Conservation (phyloP, 2,888 invertebrate species). For the Endotricha flammealis region DNA sequence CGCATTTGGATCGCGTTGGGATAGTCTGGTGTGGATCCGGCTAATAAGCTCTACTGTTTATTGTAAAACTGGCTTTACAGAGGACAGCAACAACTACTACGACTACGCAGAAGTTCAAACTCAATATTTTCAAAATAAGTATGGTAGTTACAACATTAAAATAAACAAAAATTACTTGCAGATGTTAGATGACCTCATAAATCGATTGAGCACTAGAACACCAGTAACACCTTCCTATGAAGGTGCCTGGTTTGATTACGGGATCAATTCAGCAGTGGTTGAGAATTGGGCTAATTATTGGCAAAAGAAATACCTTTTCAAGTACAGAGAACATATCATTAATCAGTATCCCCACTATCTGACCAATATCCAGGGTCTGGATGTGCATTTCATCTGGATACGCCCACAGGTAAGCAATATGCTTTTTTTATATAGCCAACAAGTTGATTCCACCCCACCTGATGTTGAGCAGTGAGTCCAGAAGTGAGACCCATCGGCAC, state of each 20-base stretch:
- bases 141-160: too few species aligned
- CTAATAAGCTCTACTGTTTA: too few species aligned
- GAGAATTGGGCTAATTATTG: constrained; percentile 84
- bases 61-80: too few species aligned
- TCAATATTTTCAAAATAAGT: too few species aligned
- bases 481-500: too few species aligned
- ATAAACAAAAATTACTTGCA: constrained; percentile 28
- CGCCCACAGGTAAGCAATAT: constrained; percentile 73
- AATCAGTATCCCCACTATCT: constrained; percentile 87
- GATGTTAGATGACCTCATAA: constrained; percentile 51
- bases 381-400: constrained; percentile 86
- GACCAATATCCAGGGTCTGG: constrained; percentile 84
- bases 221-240: constrained; percentile 79
- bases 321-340: constrained; percentile 80
- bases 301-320: constrained; percentile 83
- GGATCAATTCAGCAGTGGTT: constrained; percentile 85
- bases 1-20: too few species aligned
- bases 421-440: not conserved
- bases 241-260: constrained; percentile 86
- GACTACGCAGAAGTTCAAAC: too few species aligned
- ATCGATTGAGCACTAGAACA: constrained; percentile 42
- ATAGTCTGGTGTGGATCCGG: too few species aligned
- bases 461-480: too few species aligned
- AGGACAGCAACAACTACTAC: too few species aligned
- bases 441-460: too few species aligned